Conservation (phyloP, 2,113 vertebrate species). For the Platichthys flesus region DNA sequence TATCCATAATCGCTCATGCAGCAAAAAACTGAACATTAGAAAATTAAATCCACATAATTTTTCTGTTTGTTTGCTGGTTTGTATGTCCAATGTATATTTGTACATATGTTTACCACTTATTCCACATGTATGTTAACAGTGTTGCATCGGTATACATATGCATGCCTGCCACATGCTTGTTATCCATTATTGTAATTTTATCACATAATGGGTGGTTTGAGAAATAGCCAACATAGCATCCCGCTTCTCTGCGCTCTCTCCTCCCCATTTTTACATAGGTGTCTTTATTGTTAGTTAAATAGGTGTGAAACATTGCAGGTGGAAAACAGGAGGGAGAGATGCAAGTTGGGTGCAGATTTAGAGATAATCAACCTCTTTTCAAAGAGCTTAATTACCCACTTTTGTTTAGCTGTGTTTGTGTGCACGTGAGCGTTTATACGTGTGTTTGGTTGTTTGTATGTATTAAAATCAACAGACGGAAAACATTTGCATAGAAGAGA, state of each 20-base stretch:
- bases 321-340: slow-evolving; percentile 1
- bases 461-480: neutral
- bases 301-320: slow-evolving; percentile 1
- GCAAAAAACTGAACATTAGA: neutral
- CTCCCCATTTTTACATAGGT: slow-evolving; percentile 15
- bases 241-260: neutral
- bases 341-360: neutral
- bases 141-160: neutral
- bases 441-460: neutral
- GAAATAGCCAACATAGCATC: slow-evolving; percentile 12
- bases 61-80: neutral
- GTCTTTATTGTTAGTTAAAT: slow-evolving; percentile 42
- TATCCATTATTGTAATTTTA: slow-evolving; percentile 27
- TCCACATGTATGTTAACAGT: neutral
- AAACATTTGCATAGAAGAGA: neutral
- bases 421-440: neutral
- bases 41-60: neutral
- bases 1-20: neutral
- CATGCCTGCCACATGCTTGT: neutral
- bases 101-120: neutral
- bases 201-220: slow-evolving; percentile 19
- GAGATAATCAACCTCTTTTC: neutral
- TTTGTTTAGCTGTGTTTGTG: neutral
- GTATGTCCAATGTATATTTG: neutral
- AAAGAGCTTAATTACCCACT: neutral